A percentile compares a stretch with the other conserved stretches of the same genome.
These are phyloP conservation scores for Basileuterus tristriatus DNA, from an alignment of 2,797 vertebrate genomes.

Conservation along the genomic window DNA sequence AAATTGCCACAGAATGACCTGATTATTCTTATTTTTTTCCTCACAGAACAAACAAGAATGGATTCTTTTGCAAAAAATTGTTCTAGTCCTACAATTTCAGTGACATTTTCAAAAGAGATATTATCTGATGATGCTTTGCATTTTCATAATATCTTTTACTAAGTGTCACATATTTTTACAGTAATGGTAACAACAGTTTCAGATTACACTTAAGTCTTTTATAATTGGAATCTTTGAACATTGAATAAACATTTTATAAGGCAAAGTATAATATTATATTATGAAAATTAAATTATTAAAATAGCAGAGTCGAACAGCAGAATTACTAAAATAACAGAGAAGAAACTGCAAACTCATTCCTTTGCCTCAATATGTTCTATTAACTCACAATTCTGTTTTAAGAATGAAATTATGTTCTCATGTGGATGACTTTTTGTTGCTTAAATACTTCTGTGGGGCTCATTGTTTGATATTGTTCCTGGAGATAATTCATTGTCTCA, in stretches of 20 bases:
- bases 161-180: neutral
- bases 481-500: neutral
- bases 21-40: neutral
- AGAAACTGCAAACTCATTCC: neutral
- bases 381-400: neutral
- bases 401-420: neutral
- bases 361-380: neutral
- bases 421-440: neutral
- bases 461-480: neutral
- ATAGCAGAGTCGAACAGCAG: neutral
- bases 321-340: neutral
- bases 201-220: neutral
- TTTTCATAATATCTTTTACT: neutral
- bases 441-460: neutral
- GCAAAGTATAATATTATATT: neutral
- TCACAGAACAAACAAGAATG: neutral
- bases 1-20: neutral
- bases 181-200: neutral
- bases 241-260: neutral
- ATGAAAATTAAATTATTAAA: neutral
- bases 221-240: neutral
- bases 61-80: neutral
- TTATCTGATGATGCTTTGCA: neutral
- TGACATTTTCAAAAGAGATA: neutral
- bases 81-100: neutral